Conservation (phyloP, 2,888 invertebrate species). For the Drosophila birchii region DNA sequence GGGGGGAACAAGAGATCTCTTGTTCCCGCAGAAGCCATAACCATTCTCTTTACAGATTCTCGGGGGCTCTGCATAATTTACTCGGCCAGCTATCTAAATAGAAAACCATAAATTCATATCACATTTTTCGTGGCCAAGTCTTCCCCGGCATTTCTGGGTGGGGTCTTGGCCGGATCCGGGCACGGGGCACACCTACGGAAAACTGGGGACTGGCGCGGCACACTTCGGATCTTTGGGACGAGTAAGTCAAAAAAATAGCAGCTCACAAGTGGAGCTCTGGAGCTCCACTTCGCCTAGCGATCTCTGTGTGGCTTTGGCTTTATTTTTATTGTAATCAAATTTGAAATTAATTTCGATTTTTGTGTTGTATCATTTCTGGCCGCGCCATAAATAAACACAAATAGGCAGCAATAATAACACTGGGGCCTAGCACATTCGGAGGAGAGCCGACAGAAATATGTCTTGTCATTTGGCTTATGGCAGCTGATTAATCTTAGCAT, state of each 20-base stretch:
- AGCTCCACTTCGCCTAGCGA: conserved; percentile 2
- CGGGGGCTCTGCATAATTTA: conserved; percentile 65
- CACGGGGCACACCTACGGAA: conserved; percentile 10
- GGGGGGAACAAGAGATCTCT: conserved; percentile 32
- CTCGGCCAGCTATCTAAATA: conserved; percentile 55
- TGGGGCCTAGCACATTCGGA: conserved; percentile 31
- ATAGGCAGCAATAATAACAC: conserved; percentile 69
- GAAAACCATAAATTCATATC: conserved; percentile 70
- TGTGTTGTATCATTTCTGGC: conserved; percentile 50
- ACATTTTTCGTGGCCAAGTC: conserved; percentile 31
- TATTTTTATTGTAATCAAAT: conserved; percentile 77
- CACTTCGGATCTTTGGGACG: conserved; percentile 40
- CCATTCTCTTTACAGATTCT: conserved; percentile 44
- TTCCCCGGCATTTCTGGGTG: conserved; percentile 34
- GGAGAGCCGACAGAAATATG: conserved; percentile 58
- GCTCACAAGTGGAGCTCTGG: conserved; percentile 62
- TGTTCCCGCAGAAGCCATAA: conserved; percentile 32
- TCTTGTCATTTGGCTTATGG: conserved; percentile 78
- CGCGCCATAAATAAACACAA: conserved; percentile 71
- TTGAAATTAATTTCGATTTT: conserved; percentile 72
- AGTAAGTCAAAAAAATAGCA: conserved; percentile 64
- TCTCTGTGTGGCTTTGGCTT: conserved; percentile 52
- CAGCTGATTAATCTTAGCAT: conserved; percentile 79
- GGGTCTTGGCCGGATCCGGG: conserved; percentile 22
- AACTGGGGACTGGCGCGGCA: conserved; percentile 14